Percentiles rank a stretch among this genome's conserved stretches.
Evolutionary conservation across 2,113 vertebrate species (phyloP).

Genomic region (Lagopus muta): DNA sequence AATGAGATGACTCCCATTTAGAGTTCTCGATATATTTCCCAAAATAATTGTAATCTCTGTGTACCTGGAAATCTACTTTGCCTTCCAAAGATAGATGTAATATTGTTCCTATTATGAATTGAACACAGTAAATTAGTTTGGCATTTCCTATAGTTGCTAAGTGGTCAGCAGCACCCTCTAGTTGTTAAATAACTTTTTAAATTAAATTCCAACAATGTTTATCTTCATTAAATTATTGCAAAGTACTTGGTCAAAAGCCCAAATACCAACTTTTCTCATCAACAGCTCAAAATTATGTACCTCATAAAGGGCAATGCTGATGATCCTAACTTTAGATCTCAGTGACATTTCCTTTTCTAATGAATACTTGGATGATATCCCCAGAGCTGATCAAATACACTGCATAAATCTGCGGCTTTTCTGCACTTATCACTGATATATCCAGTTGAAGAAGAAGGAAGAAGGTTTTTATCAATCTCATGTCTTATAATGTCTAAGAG

Average conservation of each 20-base stretch:
- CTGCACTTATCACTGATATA: not conserved
- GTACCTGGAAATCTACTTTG: not conserved
- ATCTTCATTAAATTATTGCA: not conserved
- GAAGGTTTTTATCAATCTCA: not conserved
- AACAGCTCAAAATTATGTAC: not conserved
- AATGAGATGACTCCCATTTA: not conserved
- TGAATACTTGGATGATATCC: not conserved
- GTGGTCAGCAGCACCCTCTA: not conserved
- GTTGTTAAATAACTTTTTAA: not conserved
- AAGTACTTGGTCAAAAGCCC: not conserved
- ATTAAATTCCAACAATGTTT: not conserved
- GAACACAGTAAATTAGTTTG: not conserved
- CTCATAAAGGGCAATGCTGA: not conserved
- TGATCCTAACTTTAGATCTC: not conserved
- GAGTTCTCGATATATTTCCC: too few relatives aligned
- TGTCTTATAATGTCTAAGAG: not conserved
- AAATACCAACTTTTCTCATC: not conserved
- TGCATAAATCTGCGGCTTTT: not conserved
- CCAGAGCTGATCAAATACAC: not conserved
- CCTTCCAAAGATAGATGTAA: not conserved
- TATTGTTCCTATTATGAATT: not conserved
- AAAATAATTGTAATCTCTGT: not conserved
- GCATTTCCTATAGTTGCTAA: accelerated
- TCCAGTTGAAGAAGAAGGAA: not conserved
- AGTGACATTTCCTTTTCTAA: not conserved